Evolutionary conservation across 2,888 invertebrate species (phyloP), one percentile per base, ranked within the genome.

Genomic region (Linnaemya tessellans): DNA sequence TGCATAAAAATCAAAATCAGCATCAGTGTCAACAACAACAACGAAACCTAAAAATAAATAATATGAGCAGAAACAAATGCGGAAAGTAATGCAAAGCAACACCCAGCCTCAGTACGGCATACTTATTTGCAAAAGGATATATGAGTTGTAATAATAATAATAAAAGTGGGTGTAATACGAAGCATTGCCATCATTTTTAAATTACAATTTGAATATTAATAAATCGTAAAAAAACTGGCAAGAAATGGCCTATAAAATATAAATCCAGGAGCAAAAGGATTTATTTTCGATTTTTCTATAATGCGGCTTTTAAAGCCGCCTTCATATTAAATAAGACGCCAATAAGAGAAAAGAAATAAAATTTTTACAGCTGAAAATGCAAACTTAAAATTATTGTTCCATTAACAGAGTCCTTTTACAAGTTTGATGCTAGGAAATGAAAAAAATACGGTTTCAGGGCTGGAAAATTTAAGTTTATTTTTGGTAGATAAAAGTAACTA

Each of bases 151-250:
- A 38, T 18, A 38, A 35, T 68, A 41, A 35, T 62, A 41, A 74
- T 71, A 70, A 70, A 65, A 74, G 22, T 49, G 41, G 13, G 13
- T 30, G 30, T 15, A 78, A 80, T 49, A 22, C 54, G 46, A 60
- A 18, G 15, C 78, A 64, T 75, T 79, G 73, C 65, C 80, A 71
- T 75, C 79, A 80, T 79, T 10, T 71, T 80, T 67, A 80, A 77
- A 80, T 75, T 71, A 77, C 82, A 85, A 82, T 85, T 85, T 79
- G 75, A 82, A 85, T 85, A 75, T 82, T 85, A 85, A 85, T 85
- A 85, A 85, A 80, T 82, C 82, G 65, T 85, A 85, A 85, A 82
- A 77, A 80, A 79, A 65, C 35, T 82, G 65, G n/a, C 5, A 20
- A 58, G 30, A 79, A 74, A 78, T 84, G 51, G 70, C 51, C 43